These are phyloP conservation scores for Mactra quadrangularis DNA, from an alignment of 1,140 invertebrate genomes.

Conservation along the genomic window DNA sequence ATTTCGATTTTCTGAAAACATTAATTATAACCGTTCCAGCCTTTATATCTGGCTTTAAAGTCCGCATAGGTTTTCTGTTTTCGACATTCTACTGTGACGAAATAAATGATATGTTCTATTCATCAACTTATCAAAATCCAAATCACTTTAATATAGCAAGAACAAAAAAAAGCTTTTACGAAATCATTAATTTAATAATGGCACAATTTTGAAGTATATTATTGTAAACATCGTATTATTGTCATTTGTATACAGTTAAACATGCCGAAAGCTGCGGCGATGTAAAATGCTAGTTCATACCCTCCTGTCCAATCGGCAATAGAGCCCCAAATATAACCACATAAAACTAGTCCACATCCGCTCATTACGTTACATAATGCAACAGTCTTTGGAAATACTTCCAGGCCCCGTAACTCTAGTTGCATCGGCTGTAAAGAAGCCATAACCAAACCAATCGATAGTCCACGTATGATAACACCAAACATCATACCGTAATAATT, in stretches of 20 bases:
- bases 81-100: too few relatives aligned
- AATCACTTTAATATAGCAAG: too few relatives aligned
- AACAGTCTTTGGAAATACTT: constrained; percentile 32
- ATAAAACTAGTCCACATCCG: constrained; percentile 8
- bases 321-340: constrained; percentile 27
- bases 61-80: too few relatives aligned
- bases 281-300: constrained; percentile 42
- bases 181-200: too few relatives aligned
- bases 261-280: neutral
- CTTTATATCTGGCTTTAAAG: too few relatives aligned
- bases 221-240: constrained; percentile 15
- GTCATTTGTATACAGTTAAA: neutral
- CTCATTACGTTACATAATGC: constrained; percentile 35
- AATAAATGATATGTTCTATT: too few relatives aligned
- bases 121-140: too few relatives aligned
- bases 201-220: too few relatives aligned
- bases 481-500: constrained; percentile 33
- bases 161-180: too few relatives aligned
- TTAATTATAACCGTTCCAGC: too few relatives aligned
- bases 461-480: constrained; percentile 27
- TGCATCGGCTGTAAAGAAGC: constrained; percentile 23
- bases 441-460: constrained; percentile 32
- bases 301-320: constrained; percentile 39
- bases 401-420: constrained; percentile 25
- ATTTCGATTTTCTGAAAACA: too few relatives aligned